phyloP scores from a whole-genome alignment of 2,888 invertebrate genomes.

The Luperina nickerlii region DNA sequence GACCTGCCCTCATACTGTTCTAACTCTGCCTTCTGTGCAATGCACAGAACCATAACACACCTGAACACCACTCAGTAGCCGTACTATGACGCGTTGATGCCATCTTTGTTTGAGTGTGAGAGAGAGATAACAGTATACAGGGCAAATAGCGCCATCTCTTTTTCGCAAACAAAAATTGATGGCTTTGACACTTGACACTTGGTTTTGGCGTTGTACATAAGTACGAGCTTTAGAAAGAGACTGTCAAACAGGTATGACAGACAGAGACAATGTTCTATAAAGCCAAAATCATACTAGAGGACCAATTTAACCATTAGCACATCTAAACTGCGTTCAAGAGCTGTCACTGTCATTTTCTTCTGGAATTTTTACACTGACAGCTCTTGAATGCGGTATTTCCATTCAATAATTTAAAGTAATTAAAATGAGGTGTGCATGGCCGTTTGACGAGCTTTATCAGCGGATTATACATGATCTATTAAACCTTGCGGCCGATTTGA shows the following conservation, averaged over 20 bases:
- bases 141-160: background rate
- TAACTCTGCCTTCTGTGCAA: slow-evolving; percentile 3
- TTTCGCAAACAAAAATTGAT: background rate
- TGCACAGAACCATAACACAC: background rate
- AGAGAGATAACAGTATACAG: background rate
- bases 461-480: slow-evolving; percentile 59
- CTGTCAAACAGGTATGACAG: background rate
- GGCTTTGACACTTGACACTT: background rate
- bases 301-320: background rate
- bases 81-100: background rate
- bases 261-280: background rate
- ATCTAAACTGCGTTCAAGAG: background rate
- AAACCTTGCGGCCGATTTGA: slow-evolving; percentile 33
- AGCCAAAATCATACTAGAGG: background rate
- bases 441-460: slow-evolving; percentile 39
- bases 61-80: background rate
- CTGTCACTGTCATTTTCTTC: background rate
- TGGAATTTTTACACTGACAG: background rate
- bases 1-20: too few species aligned
- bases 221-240: background rate
- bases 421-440: slow-evolving; percentile 42
- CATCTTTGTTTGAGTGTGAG: background rate
- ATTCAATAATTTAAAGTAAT: slow-evolving; percentile 9
- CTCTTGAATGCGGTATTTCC: background rate
- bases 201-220: background rate